Base-by-base conservation (phyloP, 2,888 invertebrate genomes). In the Apotomis turbidana region DNA sequence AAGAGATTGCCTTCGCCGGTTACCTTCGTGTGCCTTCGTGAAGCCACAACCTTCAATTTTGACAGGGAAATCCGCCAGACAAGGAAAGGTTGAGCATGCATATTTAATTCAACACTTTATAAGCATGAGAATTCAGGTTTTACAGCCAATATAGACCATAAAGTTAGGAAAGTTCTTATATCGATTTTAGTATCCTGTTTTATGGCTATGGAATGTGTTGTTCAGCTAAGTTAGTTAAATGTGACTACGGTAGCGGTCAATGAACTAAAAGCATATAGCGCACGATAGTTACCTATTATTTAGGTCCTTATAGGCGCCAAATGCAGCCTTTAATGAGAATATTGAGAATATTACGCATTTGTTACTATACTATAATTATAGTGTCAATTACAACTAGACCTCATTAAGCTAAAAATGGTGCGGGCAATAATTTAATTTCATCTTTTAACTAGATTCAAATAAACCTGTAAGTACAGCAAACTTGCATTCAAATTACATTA, bases 31-130 rank as follows among this genome's bases (percentile, higher is more conserved):
- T 66, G 36, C 55, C 66, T 46, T 36, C 55, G 46, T 44, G 44
- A 66, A 66, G 44, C 27, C 15, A 9, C 46, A 66, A 66, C 66
- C 66, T 66, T 66, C 55, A 66, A 57, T 57, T 57, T 57, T 12
- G 66, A 66, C 57, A 55, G 55, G 66, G 55, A 66, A 66, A 66
- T 66, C 66, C 46, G 57, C 66, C 3, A 64, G 55, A 66, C 66
- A 57, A 66, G 46, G 46, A 57, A 57, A 66, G 55, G 55, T 66
- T 57, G 15, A 6, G 10, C 8, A 10, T 49, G 9, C 10, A 49
- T 49, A 9, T 49, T 41, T 36, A 38, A 63, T 6, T 63, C 6
- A 63, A 8, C 41, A 63, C 49, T 8, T 49, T 9, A 10, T 3
- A n/a, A n/a, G 12, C 8, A 27, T 36, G 27, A 51, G 51, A 52